Evolutionary conservation across 2,797 vertebrate genomes (phyloP).

Genomic region (Helostoma temminkii): DNA sequence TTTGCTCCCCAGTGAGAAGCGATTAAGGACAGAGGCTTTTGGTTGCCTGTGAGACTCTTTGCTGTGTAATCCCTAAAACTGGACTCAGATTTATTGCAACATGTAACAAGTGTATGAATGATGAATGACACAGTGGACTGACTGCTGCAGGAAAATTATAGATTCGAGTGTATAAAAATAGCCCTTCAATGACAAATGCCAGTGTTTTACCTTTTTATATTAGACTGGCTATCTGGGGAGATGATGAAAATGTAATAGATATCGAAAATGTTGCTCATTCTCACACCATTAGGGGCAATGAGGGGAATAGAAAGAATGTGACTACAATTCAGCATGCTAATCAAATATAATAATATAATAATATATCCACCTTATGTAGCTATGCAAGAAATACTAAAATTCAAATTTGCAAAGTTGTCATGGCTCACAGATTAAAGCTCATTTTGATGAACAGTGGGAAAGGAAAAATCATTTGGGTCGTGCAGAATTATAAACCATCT

Average conservation of each 20-base stretch:
- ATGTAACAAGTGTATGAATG: conserved; percentile 15
- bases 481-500: background rate
- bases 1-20: conserved; percentile 10
- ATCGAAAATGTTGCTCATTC: conserved; percentile 19
- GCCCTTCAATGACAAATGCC: background rate
- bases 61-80: conserved; percentile 48
- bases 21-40: conserved; percentile 31
- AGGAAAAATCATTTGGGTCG: background rate
- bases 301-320: conserved; percentile 5
- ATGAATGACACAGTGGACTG: conserved; percentile 13
- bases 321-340: conserved; percentile 1
- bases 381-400: conserved; percentile 10
- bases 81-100: conserved; percentile 21
- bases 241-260: conserved; percentile 19
- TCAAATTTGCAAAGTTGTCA: conserved; percentile 1
- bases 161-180: conserved; percentile 25
- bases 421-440: conserved; percentile 5
- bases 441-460: background rate
- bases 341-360: conserved; percentile 20
- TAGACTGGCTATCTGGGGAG: conserved; percentile 12
- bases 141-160: conserved; percentile 13
- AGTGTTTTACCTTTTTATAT: conserved; percentile 16
- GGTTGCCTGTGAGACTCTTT: conserved; percentile 9
- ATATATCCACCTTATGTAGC: background rate
- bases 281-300: conserved; percentile 7